Conservation (phyloP, 2,888 invertebrate genomes). For the Drosophila mayaguana region DNA sequence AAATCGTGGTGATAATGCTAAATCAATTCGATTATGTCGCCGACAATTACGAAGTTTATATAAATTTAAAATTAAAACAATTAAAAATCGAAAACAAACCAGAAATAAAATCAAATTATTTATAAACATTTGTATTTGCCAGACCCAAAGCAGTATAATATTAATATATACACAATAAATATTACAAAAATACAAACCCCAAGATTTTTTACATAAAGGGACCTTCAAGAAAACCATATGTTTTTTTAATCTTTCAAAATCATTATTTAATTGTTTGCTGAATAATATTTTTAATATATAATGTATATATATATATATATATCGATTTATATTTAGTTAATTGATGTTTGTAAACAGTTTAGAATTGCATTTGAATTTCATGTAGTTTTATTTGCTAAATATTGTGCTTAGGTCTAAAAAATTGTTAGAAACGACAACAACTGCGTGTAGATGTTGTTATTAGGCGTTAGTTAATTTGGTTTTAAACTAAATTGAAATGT, state of each 20-base stretch:
- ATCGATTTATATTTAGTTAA: conserved; percentile 43
- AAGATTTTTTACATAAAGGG: background rate
- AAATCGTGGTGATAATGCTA: conserved; percentile 56
- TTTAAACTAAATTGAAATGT: conserved; percentile 40
- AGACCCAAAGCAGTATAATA: conserved; percentile 62
- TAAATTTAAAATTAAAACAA: conserved; percentile 43
- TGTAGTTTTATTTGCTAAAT: conserved; percentile 25
- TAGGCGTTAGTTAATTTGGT: conserved; percentile 29
- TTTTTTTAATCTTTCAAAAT: conserved; percentile 36
- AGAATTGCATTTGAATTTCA: conserved; percentile 51
- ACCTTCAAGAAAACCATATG: background rate
- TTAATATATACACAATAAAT: conserved; percentile 69
- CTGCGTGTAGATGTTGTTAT: conserved; percentile 38
- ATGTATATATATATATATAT: conserved; percentile 27
- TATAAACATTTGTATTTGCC: conserved; percentile 75
- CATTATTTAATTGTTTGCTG: conserved; percentile 33
- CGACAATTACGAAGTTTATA: conserved; percentile 68
- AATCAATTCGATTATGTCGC: conserved; percentile 59
- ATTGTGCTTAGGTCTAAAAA: conserved; percentile 48
- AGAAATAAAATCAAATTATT: conserved; percentile 72
- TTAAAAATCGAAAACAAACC: conserved; percentile 23
- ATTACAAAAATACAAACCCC: conserved; percentile 45
- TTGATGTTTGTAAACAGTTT: conserved; percentile 61
- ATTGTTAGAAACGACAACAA: conserved; percentile 37
- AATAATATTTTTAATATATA: conserved; percentile 34